Percentiles rank a stretch among this genome's conserved stretches.
Evolutionary conservation across 2,797 vertebrate genomes (phyloP).

Genomic region (Lacerta bilineata): DNA sequence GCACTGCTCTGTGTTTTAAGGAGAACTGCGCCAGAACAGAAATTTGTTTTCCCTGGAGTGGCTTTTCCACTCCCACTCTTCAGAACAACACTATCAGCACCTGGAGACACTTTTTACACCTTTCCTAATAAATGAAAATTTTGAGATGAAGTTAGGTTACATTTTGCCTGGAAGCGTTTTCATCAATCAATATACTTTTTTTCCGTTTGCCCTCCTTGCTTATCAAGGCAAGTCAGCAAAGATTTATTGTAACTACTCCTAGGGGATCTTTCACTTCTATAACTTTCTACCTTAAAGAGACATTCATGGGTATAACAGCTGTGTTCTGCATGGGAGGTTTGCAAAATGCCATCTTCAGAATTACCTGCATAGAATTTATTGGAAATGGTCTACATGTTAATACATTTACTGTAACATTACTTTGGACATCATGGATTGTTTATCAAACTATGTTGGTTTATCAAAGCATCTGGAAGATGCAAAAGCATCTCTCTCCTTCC

Average conservation of each 20-base stretch:
- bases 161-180: slow-evolving; percentile 75
- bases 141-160: slow-evolving; percentile 67
- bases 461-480: slow-evolving; percentile 25
- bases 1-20: slow-evolving; percentile 37
- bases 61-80: slow-evolving; percentile 53
- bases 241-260: slow-evolving; percentile 74
- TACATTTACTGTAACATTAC: slow-evolving; percentile 55
- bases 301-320: slow-evolving; percentile 63
- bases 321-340: slow-evolving; percentile 41
- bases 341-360: slow-evolving; percentile 57
- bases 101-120: slow-evolving; percentile 46
- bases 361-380: slow-evolving; percentile 53
- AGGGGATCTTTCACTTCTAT: slow-evolving; percentile 61
- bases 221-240: slow-evolving; percentile 72
- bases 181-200: slow-evolving; percentile 62
- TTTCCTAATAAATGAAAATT: slow-evolving; percentile 73
- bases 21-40: slow-evolving; percentile 36
- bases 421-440: slow-evolving; percentile 58
- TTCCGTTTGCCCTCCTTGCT: slow-evolving; percentile 59
- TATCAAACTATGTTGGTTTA: slow-evolving; percentile 48
- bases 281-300: slow-evolving; percentile 69
- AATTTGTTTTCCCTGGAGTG: slow-evolving; percentile 60
- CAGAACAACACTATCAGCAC: slow-evolving; percentile 56
- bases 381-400: slow-evolving; percentile 51
- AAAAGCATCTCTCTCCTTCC: slow-evolving; percentile 1